Conservation (phyloP, 2,113 vertebrate species). For the pig (Sus scrofa) region T2T-Sscrofa CM000830.6:107155501-107156000, state of each 20-base stretch:
- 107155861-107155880: neutral
- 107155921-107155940: neutral
- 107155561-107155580: too few species aligned
- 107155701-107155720: neutral
- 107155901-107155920: neutral
- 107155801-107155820: neutral
- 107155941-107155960: neutral
- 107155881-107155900: neutral
- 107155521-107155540: too few species aligned
- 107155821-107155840: neutral
- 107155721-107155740: neutral
- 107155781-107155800: neutral
- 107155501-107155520: too few species aligned
- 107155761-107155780: conserved; percentile 15
- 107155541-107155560: too few species aligned
- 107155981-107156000: neutral
- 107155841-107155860: neutral
- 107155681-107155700: neutral
- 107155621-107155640: neutral
- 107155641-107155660: neutral
- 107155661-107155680: neutral
- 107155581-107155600: too few species aligned
- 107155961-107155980: neutral
- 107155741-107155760: neutral
- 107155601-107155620: too few species aligned